phyloP scores from a whole-genome alignment of 2,888 invertebrate genomes.

The Philonicus albiceps region DNA sequence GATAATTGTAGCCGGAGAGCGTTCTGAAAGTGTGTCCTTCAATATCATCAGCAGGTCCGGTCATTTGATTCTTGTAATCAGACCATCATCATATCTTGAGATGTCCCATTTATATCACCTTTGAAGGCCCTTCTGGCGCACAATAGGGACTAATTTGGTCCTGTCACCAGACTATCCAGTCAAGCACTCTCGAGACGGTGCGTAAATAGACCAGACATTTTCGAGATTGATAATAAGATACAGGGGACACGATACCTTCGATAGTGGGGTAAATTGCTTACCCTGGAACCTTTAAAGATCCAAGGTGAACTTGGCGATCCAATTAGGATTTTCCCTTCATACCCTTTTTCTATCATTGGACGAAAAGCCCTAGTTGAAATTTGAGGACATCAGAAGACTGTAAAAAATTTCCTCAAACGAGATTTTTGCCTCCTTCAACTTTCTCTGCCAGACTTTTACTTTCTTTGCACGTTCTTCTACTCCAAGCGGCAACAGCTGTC shows the following conservation, averaged over 20 bases:
- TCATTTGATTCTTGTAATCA: not conserved
- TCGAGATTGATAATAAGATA: not conserved
- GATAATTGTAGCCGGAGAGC: not conserved
- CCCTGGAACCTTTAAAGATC: not conserved
- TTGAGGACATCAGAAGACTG: not conserved
- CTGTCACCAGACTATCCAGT: not conserved
- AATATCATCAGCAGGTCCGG: not conserved
- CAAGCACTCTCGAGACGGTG: not conserved
- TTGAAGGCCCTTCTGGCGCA: not conserved
- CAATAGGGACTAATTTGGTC: conserved; percentile 4
- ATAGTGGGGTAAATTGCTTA: not conserved
- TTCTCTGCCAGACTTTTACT: not conserved
- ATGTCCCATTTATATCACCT: not conserved
- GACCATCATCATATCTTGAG: not conserved
- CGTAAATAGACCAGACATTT: conserved; percentile 2
- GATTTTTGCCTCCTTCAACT: not conserved
- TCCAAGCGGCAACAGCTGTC: conserved; percentile 17
- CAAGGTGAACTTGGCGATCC: conserved; percentile 7
- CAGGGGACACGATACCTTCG: not conserved
- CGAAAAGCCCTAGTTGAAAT: not conserved
- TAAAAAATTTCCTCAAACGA: not conserved
- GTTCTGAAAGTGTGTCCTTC: not conserved
- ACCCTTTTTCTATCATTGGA: not conserved
- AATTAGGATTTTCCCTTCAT: not conserved
- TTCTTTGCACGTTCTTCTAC: conserved; percentile 7